phyloP scores from a whole-genome alignment of 2,888 invertebrate genomes.

The Hirtodrosophila duncani region DNA sequence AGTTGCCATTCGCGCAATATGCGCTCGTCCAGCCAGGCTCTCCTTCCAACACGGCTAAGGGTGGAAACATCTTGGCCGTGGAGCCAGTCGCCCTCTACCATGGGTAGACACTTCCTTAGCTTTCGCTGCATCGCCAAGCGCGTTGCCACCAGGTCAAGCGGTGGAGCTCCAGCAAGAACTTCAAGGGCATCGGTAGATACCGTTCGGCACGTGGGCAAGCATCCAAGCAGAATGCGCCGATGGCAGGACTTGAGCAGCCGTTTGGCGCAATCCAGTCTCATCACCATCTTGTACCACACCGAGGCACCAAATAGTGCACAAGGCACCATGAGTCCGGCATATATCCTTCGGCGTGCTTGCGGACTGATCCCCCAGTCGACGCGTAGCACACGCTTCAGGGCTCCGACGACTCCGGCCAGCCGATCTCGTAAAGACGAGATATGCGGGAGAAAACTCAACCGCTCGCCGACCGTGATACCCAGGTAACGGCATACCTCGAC shows the following conservation, averaged over 20 bases:
- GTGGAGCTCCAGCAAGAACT: slow-evolving; percentile 11
- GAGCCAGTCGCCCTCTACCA: slow-evolving; percentile 4
- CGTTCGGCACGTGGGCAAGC: slow-evolving; percentile 7
- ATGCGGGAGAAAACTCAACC: slow-evolving; percentile 3
- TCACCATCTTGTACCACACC: slow-evolving; percentile 1
- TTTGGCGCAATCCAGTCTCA: neutral
- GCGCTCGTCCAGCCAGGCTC: slow-evolving; percentile 4
- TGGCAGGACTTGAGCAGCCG: neutral
- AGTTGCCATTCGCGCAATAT: slow-evolving; percentile 6
- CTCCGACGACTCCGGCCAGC: slow-evolving; percentile 9
- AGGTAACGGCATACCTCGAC: neutral
- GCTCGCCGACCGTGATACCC: slow-evolving; percentile 2
- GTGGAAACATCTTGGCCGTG: slow-evolving; percentile 2
- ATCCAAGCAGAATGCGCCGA: neutral
- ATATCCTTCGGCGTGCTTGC: slow-evolving; percentile 2
- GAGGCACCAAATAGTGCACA: slow-evolving; percentile 13
- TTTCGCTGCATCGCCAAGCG: neutral
- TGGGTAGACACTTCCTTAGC: neutral
- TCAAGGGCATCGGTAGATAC: slow-evolving; percentile 9
- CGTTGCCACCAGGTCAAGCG: neutral
- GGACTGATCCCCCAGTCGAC: slow-evolving; percentile 11
- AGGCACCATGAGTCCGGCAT: slow-evolving; percentile 9
- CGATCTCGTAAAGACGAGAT: slow-evolving; percentile 1
- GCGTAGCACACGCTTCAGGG: slow-evolving; percentile 8
- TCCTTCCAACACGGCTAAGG: neutral